Evolutionary conservation across 2,113 vertebrate species (phyloP), one percentile per base, ranked within the genome.

Genomic region (human): DNA sequence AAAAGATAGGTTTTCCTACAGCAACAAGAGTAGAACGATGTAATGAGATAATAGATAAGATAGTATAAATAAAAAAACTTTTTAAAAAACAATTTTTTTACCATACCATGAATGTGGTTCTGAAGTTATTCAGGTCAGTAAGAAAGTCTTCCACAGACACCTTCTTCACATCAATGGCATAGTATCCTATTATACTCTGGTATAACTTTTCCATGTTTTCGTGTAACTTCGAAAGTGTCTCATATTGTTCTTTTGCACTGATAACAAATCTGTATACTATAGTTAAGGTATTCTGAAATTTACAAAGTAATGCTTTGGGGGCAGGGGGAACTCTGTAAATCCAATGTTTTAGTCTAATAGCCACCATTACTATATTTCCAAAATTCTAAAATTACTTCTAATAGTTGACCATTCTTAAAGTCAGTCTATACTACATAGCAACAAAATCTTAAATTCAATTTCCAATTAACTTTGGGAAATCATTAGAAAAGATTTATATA

Each of bases 61-160:
- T 7, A 86, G 6, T 40, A 90, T 2, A 95, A 16, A 92, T 32
- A 73, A 38, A 70, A 30, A 27, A 20, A 40, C 25, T 72, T 88
- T 84, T 30, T 11, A 3, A 32, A 86, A 93, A 95, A 50, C 8
- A 95, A 78, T 50, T 11, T 38, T 91, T 89, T 92, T 84, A 83
- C 92, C 90, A 95, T 99, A 99, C 99, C 98, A 98, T 97, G 97
- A 99, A 99, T 99, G 99, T 99, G 45, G 98, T 98, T 90, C 99
- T 99, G 98, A 99, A 99, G 99, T 99, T 99, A 98, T 99, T 99
- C 96, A 99, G 98, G 96, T 99, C 99, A 0, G 98, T 99, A 97
- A 99, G 99, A 92, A 99, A 98, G 83, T 99, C 99, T 95, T 99
- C 99, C 93, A 99, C 98, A 0, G 99, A 99, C 32, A 99, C 99